Conservation (phyloP, 2,888 invertebrate genomes). For the Erebia aethiops region DNA sequence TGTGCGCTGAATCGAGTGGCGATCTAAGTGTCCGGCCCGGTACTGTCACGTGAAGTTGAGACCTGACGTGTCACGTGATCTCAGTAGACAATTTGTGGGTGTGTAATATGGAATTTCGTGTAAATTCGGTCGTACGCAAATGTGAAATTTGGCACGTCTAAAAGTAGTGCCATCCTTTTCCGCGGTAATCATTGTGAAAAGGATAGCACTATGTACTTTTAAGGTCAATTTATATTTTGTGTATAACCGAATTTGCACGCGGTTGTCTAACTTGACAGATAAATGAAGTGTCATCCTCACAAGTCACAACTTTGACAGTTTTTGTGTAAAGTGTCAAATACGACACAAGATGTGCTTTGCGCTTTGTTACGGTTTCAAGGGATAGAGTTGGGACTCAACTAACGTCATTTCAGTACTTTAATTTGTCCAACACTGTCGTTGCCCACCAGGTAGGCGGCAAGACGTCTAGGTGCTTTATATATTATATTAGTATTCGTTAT, state of each 20-base stretch:
- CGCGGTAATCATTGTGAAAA: constrained; percentile 6
- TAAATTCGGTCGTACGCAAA: background rate
- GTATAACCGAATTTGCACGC: background rate
- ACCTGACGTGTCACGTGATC: background rate
- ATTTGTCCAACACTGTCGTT: constrained; percentile 27
- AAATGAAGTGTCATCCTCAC: background rate
- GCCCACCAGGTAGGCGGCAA: constrained; percentile 21
- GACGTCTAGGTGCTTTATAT: constrained; percentile 38
- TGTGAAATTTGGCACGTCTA: background rate
- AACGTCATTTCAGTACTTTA: background rate
- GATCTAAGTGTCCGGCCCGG: background rate
- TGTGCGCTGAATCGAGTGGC: background rate
- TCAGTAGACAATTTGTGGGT: background rate
- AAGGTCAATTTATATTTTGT: background rate
- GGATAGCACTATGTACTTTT: constrained; percentile 15
- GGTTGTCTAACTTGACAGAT: background rate
- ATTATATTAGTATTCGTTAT: constrained; percentile 45
- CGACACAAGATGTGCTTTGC: background rate
- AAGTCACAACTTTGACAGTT: background rate
- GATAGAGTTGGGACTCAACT: background rate
- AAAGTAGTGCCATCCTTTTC: constrained; percentile 11
- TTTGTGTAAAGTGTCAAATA: background rate
- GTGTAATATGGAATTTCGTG: background rate
- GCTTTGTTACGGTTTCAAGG: background rate
- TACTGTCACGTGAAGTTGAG: background rate